Base-by-base conservation (phyloP, 1,140 invertebrate genomes). In the Drosophila insularis region DNA sequence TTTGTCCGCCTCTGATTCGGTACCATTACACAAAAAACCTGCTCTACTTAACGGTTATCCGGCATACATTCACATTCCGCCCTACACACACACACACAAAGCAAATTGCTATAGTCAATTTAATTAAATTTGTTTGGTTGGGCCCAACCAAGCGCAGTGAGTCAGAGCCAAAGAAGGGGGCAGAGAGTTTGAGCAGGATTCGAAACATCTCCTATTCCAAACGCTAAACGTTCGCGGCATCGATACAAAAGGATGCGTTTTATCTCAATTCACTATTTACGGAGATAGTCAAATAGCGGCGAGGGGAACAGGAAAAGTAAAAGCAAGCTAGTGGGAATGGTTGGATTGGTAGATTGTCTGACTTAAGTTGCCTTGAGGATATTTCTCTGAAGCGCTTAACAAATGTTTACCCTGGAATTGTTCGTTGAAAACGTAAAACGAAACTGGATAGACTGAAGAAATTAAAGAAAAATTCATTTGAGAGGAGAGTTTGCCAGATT, bases 51-150 rank as follows among this genome's bases (percentile, higher is more conserved):
- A 76, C 53, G 65, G 66, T 60, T 74, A 74, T 37, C 55, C 72
- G 39, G 23, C 72, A 67, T 17, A 46, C 75, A 80, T 68, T 69
- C 60, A 78, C 76, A 81, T 78, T 73, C 70, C 56, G 78, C 66
- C 68, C 65, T 61, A 65, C 37, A 67, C 71, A 63, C 46, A 68
- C 62, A 63, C 74, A 78, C 46, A 74, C 79, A 89, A 89, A 87
- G 73, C 76, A 89, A 87, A 89, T 84, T 84, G 85, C 80, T 87
- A 69, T 81, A 87, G 79, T 87, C 82, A 87, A 87, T 87, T 87
- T 89, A 87, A 87, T 87, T 87, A 87, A 87, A 87, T 87, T 89
- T 87, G 82, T 87, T 89, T 87, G 82, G 43, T 50, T 89, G 75
- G 56, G 78, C 71, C 68, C 68, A 85, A 67, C 81, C 66, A 74